Evolutionary conservation across 2,888 invertebrate genomes (phyloP).

Genomic region (Lutraria lutraria): DNA sequence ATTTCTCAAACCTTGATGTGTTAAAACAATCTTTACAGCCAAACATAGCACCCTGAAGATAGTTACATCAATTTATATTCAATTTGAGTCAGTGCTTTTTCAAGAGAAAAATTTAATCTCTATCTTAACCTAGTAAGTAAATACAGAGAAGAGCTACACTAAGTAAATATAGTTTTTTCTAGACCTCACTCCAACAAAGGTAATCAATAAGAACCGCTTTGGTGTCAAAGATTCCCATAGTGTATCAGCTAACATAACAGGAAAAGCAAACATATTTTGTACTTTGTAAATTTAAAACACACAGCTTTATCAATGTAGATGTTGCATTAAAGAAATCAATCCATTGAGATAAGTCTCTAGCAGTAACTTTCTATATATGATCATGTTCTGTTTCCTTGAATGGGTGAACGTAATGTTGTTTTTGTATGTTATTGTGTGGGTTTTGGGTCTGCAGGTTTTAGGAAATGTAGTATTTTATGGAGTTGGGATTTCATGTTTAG

Average conservation of each 20-base stretch:
- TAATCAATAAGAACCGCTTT: not conserved
- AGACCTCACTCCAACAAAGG: not conserved
- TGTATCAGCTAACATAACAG: not conserved
- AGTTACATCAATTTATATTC: conserved; percentile 1
- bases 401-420: no score
- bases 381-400: no score
- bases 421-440: no score
- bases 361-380: no score
- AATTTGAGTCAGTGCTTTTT: not conserved
- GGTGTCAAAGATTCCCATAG: not conserved
- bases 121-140: not conserved
- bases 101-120: not conserved
- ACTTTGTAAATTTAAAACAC: not conserved
- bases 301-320: not conserved
- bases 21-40: not conserved
- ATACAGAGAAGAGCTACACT: not conserved
- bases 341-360: no score
- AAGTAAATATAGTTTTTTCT: not conserved
- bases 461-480: no score
- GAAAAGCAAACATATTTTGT: not conserved
- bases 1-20: not conserved
- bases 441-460: no score
- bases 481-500: no score
- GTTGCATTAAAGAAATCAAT: not conserved
- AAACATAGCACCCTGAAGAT: not conserved